A percentile compares a stretch with the other conserved stretches of the same genome.
These are phyloP conservation scores for Epinephelus moara DNA, from an alignment of 2,113 vertebrate genomes.

Conservation along the genomic window DNA sequence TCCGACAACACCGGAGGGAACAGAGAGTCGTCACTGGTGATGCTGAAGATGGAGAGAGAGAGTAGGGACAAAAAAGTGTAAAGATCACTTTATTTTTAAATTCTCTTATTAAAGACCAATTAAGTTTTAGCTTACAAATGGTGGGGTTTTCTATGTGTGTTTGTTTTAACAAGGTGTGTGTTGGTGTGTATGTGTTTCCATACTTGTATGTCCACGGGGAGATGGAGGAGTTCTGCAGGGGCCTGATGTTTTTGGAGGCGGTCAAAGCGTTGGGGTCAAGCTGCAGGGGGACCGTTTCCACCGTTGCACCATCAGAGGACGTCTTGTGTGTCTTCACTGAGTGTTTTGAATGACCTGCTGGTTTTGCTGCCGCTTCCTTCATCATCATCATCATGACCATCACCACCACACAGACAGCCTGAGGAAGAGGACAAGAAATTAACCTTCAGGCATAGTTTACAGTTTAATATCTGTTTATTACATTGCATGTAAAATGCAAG, in stretches of 20 bases:
- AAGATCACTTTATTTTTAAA: background rate
- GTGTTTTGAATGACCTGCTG: background rate
- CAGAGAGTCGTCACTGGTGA: slow-evolving; percentile 37
- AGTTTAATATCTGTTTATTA: too few species aligned
- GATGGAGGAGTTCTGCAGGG: slow-evolving; percentile 77
- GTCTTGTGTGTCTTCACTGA: background rate
- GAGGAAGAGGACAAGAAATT: slow-evolving; percentile 24
- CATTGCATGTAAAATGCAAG: too few species aligned
- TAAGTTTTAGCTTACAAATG: background rate
- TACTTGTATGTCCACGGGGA: slow-evolving; percentile 85
- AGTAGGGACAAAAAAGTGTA: background rate
- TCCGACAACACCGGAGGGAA: slow-evolving; percentile 77
- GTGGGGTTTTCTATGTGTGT: background rate
- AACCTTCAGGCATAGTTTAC: background rate
- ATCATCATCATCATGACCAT: slow-evolving; percentile 48
- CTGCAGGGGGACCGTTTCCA: slow-evolving; percentile 64
- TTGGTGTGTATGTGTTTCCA: slow-evolving; percentile 1
- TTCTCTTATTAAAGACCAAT: too few species aligned
- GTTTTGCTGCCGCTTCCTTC: background rate
- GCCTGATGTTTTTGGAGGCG: background rate
- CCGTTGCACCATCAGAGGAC: fast-evolving
- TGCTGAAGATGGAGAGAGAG: slow-evolving; percentile 24
- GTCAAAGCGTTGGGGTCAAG: slow-evolving; percentile 52
- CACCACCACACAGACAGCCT: slow-evolving; percentile 43
- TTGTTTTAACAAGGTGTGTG: background rate